Evolutionary conservation across 2,113 vertebrate species (phyloP).

Genomic region (Indicator maculatus): DNA sequence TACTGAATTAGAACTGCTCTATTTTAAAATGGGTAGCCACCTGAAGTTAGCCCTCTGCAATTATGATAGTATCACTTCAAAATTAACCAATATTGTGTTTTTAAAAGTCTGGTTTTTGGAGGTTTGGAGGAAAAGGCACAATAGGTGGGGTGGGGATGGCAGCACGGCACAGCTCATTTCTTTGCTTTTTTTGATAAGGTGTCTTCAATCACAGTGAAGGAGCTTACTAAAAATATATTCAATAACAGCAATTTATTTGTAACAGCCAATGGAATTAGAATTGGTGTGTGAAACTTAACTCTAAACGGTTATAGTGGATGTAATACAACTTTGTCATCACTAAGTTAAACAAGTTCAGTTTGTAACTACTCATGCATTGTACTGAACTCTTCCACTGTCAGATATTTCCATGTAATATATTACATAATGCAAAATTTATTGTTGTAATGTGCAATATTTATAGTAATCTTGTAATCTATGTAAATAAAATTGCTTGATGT

Average conservation of each 20-base stretch:
- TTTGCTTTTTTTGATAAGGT: neutral
- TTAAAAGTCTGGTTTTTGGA: neutral
- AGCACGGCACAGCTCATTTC: neutral
- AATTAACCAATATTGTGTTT: neutral
- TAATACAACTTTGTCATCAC: neutral
- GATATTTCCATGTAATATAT: neutral
- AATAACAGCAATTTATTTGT: neutral
- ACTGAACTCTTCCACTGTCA: neutral
- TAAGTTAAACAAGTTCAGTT: neutral
- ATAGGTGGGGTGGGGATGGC: neutral
- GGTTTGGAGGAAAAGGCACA: neutral
- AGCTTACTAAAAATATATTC: neutral
- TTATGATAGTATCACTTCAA: neutral
- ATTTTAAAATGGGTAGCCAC: neutral
- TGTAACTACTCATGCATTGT: neutral
- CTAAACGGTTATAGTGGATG: neutral
- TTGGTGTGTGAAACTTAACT: neutral
- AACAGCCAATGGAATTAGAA: neutral
- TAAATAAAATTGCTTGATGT: neutral
- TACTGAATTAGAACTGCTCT: neutral
- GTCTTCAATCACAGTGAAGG: neutral
- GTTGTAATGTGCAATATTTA: neutral
- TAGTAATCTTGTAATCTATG: neutral
- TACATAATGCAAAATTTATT: neutral
- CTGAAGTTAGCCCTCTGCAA: neutral